These are phyloP conservation scores for Zele albiditarsus DNA, from an alignment of 2,888 invertebrate genomes.

Conservation along the genomic window DNA sequence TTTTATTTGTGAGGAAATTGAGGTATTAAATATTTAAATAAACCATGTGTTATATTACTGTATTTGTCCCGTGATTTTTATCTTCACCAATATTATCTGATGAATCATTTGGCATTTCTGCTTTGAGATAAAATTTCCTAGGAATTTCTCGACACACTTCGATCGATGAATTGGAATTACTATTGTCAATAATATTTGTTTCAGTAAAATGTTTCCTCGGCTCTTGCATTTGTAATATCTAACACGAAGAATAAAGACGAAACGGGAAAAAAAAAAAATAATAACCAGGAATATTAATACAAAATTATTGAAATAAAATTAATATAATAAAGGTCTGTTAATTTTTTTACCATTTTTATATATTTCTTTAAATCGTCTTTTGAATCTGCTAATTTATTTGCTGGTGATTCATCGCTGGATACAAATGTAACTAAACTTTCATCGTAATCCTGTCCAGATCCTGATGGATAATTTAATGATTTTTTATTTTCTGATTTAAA, in stretches of 20 bases:
- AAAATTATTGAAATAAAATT: neutral
- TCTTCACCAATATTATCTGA: conserved; percentile 7
- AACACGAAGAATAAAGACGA: conserved; percentile 32
- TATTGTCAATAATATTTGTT: conserved; percentile 8
- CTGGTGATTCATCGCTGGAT: conserved; percentile 67
- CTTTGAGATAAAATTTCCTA: conserved; percentile 63
- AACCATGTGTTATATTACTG: neutral
- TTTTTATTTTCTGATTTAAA: conserved; percentile 47
- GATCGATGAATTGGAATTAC: conserved; percentile 56
- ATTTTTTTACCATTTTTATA: conserved; percentile 72
- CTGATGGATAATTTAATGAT: conserved; percentile 28
- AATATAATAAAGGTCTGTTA: conserved; percentile 3
- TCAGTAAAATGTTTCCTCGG: conserved; percentile 42
- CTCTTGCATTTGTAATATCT: conserved; percentile 69
- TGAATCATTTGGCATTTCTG: conserved; percentile 54
- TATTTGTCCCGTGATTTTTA: neutral
- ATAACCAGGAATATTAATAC: conserved; percentile 12
- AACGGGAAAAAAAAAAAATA: conserved; percentile 7
- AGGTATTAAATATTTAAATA: neutral
- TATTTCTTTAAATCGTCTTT: conserved; percentile 74
- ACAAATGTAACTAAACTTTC: conserved; percentile 61
- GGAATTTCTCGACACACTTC: conserved; percentile 63
- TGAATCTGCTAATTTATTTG: conserved; percentile 66
- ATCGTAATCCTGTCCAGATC: conserved; percentile 56
- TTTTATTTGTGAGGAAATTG: neutral